These are phyloP conservation scores for Uropsilus gracilis DNA, from an alignment of 2,113 vertebrate species.

Conservation along the genomic window DNA sequence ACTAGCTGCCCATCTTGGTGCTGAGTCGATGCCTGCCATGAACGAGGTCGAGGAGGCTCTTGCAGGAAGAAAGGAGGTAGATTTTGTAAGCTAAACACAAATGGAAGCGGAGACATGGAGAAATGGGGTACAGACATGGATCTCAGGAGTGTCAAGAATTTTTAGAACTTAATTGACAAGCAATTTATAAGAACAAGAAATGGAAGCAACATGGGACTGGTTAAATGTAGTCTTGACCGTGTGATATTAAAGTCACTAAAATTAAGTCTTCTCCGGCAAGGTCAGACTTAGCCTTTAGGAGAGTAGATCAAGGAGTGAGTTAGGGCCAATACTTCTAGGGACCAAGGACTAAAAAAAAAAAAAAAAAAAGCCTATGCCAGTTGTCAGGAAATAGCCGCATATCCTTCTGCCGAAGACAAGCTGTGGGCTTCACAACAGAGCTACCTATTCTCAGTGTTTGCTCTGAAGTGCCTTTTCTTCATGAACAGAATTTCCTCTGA, in stretches of 20 bases:
- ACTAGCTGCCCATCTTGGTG: not conserved
- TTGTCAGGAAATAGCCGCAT: not conserved
- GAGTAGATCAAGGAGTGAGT: not conserved
- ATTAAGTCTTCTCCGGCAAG: not conserved
- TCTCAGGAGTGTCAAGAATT: not conserved
- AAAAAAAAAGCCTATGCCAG: not conserved
- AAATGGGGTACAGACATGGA: not conserved
- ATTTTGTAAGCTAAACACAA: not conserved
- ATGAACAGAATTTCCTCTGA: not conserved
- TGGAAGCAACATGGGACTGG: not conserved
- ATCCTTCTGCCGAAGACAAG: not conserved
- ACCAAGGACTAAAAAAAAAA: not conserved
- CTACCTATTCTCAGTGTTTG: not conserved
- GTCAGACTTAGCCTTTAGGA: not conserved
- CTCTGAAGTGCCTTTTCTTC: conserved; percentile 5
- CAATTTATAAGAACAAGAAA: not conserved
- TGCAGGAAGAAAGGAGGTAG: not conserved
- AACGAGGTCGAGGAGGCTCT: not conserved
- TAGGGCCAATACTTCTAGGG: not conserved
- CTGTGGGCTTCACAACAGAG: not conserved
- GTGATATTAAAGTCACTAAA: not conserved
- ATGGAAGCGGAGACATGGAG: not conserved
- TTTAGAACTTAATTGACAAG: not conserved
- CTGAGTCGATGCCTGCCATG: not conserved
- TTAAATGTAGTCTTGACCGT: not conserved